These are phyloP conservation scores for Linurgus olivaceus DNA, from an alignment of 2,797 vertebrate genomes.

Conservation along the genomic window DNA sequence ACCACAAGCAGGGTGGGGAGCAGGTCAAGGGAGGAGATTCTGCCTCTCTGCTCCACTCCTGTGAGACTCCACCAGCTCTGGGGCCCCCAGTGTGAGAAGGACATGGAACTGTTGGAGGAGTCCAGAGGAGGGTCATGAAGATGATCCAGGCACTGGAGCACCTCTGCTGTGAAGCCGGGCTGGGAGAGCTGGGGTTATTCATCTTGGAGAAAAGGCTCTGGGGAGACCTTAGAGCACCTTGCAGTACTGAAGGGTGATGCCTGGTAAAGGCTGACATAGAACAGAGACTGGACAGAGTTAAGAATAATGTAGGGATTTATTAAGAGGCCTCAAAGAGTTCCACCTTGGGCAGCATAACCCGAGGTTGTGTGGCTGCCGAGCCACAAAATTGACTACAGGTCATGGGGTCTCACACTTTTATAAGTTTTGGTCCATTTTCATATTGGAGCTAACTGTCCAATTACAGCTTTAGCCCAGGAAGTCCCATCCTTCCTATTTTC, in stretches of 20 bases:
- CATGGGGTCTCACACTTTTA: not conserved
- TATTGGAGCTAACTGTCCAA: not conserved
- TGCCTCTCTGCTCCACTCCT: fast-evolving
- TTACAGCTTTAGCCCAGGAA: not conserved
- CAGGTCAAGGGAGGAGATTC: not conserved
- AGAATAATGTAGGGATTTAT: not conserved
- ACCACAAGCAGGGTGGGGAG: fast-evolving
- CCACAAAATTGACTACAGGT: not conserved
- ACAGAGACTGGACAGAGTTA: not conserved
- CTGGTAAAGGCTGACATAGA: not conserved
- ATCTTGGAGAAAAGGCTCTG: not conserved
- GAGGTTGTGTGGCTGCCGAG: too few species aligned
- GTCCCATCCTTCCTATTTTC: not conserved
- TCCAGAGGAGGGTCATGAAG: not conserved
- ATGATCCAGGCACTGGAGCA: not conserved
- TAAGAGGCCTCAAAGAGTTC: not conserved
- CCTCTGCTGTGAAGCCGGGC: not conserved
- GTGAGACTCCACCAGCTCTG: not conserved
- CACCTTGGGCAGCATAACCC: not conserved
- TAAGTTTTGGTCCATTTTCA: not conserved
- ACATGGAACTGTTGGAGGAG: not conserved
- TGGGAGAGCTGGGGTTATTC: not conserved
- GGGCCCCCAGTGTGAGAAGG: fast-evolving
- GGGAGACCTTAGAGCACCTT: not conserved
- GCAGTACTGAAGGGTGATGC: not conserved